Evolutionary conservation across 1,140 invertebrate species (phyloP).

Genomic region (Bombus pascuorum): DNA sequence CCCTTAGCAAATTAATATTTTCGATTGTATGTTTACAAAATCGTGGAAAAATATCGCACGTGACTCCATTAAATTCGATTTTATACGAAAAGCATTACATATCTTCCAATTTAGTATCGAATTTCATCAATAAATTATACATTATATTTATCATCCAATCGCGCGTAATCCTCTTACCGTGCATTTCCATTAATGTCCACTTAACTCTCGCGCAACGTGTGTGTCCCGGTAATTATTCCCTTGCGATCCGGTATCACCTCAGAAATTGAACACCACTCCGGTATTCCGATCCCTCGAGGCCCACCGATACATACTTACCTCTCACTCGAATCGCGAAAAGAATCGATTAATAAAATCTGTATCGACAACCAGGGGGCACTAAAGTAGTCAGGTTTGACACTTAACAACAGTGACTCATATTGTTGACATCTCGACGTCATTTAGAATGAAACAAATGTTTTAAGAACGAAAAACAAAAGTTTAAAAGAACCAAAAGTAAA

Average conservation of each 20-base stretch:
- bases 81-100: background rate
- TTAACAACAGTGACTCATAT: background rate
- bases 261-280: conserved; percentile 11
- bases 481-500: background rate
- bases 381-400: background rate
- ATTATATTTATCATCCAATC: conserved; percentile 13
- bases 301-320: background rate
- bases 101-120: background rate
- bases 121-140: conserved; percentile 3
- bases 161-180: background rate
- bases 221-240: conserved; percentile 20
- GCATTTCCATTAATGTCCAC: conserved; percentile 8
- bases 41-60: background rate
- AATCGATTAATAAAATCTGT: conserved; percentile 2
- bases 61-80: background rate
- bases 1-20: background rate
- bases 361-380: background rate
- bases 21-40: background rate
- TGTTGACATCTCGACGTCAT: background rate
- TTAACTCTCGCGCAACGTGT: conserved; percentile 20
- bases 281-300: background rate
- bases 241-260: conserved; percentile 6
- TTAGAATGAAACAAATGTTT: background rate
- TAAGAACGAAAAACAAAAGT: background rate
- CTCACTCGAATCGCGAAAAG: background rate